These are phyloP conservation scores for Chloropsis hardwickii DNA, from an alignment of 2,113 vertebrate genomes.

Conservation along the genomic window DNA sequence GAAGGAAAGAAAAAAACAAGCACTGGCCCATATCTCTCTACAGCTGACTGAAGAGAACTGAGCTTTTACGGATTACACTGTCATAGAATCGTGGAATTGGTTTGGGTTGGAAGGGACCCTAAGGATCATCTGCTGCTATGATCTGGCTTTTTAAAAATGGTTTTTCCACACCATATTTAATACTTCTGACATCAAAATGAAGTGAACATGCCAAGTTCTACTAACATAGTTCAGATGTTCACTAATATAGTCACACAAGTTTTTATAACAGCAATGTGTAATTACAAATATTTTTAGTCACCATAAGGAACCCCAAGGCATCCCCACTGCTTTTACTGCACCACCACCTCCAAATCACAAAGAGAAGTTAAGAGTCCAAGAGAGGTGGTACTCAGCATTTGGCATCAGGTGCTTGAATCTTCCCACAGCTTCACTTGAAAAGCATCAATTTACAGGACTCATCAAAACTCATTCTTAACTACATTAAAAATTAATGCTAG, in stretches of 20 bases:
- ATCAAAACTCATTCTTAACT: not conserved
- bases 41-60: not conserved
- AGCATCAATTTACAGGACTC: not conserved
- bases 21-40: accelerated
- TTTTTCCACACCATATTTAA: not conserved
- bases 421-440: not conserved
- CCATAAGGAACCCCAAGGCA: not conserved
- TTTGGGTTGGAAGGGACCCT: not conserved
- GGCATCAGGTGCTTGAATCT: accelerated
- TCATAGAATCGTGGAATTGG: not conserved
- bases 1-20: not conserved
- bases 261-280: constrained; percentile 14
- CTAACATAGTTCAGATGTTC: not conserved
- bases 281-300: not conserved
- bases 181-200: not conserved
- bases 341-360: not conserved
- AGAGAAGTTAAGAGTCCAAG: not conserved
- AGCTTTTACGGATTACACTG: not conserved
- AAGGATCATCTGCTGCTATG: not conserved
- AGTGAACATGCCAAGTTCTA: not conserved
- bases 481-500: not conserved
- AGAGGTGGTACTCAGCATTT: not conserved
- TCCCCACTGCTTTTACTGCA: not conserved
- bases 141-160: not conserved
- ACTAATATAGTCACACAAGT: not conserved